Base-by-base conservation (phyloP, 2,888 invertebrate genomes). In the Calliphora vomitoria region DNA sequence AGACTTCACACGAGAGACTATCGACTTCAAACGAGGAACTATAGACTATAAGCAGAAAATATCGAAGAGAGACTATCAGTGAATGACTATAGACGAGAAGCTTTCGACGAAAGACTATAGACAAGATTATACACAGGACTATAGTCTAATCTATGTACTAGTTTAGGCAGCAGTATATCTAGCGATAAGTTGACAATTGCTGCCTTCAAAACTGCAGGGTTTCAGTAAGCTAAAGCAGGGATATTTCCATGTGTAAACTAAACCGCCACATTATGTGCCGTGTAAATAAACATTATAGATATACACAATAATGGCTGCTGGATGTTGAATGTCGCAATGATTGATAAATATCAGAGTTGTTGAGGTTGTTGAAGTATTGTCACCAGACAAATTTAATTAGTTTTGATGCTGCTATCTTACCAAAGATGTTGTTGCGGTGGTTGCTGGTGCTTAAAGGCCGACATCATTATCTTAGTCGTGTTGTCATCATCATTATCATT, bases 311-410 rank as follows among this genome's bases (percentile, higher is more conserved):
- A 8, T 41, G 8, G 41, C 11, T 41, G 41, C 41, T 41, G n/a
- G n/a, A n/a, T n/a, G n/a, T n/a, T 25, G 20, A 58, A 58, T 58
- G 25, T 58, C 58, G 20, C 58, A 20, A 13, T 11, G 58, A 25
- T 8, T 11, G 20, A 31, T 62, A 11, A 47, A 47, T 62, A 31
- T 66, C 20, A 10, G 8, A 35, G 18, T 20, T 38, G 20, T 10
- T 38, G 18, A 38, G 64, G 8, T 47, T 50, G 18, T 38, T 38
- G 8, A 64, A 50, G 50, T 8, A 20, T 25, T 62, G 38, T n/a
- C 4, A 35, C 3, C 38, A 38, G 38, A 66, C n/a, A 76, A 53
- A 53, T 76, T 66, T 78, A 78, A 78, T 66, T 78, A 78, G 53
- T 25, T 20, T 35, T 75, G n/a, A 13, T 41, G 4, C 38, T 10